These are phyloP conservation scores for Anneissia japonica DNA, from an alignment of 35 echinoderm and acorn worm species.

Conservation along the genomic window DNA sequence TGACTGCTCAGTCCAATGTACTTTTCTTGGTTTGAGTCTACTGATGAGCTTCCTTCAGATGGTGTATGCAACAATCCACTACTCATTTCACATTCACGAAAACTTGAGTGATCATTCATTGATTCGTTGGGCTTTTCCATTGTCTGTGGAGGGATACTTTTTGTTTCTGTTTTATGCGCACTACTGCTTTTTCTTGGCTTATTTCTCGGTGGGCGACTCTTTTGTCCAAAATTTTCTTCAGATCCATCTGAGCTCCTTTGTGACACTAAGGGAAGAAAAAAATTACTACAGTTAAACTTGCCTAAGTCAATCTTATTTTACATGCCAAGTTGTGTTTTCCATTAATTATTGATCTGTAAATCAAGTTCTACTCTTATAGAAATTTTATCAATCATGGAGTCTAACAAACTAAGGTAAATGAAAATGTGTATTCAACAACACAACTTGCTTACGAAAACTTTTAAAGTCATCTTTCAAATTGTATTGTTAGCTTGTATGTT, in stretches of 20 bases:
- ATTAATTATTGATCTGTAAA: no score
- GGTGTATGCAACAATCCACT: conserved; percentile 47
- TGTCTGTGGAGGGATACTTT: neutral
- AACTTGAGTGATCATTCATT: neutral
- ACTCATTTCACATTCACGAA: conserved; percentile 65
- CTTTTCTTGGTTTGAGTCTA: neutral
- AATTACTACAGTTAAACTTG: no score
- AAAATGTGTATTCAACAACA: no score
- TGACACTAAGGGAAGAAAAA: neutral
- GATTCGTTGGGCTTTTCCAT: neutral
- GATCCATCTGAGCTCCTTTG: neutral
- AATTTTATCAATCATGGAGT: no score
- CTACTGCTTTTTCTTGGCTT: neutral
- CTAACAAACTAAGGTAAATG: no score
- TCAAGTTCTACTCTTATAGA: no score
- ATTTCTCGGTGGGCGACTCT: neutral
- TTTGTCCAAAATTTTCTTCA: neutral
- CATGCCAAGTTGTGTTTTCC: no score
- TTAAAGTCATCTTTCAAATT: no score
- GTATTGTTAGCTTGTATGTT: no score
- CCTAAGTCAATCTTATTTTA: no score
- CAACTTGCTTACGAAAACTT: no score
- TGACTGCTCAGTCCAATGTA: neutral
- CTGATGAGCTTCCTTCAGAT: conserved; percentile 28
- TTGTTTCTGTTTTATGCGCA: neutral